Percentiles rank a stretch among this genome's conserved stretches.
Evolutionary conservation across 1,140 invertebrate genomes (phyloP).

Genomic region (Solenopsis invicta): DNA sequence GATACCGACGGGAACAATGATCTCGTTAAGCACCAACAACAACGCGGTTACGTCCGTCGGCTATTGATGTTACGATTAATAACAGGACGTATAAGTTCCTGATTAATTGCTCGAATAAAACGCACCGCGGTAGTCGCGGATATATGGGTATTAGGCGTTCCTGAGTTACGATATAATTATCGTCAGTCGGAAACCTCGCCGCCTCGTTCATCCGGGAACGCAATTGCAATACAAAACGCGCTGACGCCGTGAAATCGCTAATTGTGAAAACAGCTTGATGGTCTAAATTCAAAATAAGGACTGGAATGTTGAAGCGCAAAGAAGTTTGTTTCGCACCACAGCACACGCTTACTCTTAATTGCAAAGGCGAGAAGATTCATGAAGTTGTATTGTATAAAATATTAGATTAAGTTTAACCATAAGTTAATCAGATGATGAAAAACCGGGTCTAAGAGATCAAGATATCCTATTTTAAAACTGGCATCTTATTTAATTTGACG

Average conservation of each 20-base stretch:
- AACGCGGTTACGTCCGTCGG: constrained; percentile 50
- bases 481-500: too few relatives aligned
- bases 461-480: too few relatives aligned
- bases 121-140: constrained; percentile 37
- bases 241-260: constrained; percentile 21
- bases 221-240: constrained; percentile 28
- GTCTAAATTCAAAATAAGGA: constrained; percentile 19
- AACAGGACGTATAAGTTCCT: constrained; percentile 65
- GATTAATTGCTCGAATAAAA: constrained; percentile 72
- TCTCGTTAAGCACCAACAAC: constrained; percentile 66
- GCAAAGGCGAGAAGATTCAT: background rate
- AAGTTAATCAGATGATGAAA: too few relatives aligned
- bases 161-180: constrained; percentile 75
- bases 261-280: constrained; percentile 25
- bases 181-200: constrained; percentile 37
- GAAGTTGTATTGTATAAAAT: too few relatives aligned
- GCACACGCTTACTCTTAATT: background rate
- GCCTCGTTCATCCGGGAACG: background rate
- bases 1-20: constrained; percentile 67
- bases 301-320: background rate
- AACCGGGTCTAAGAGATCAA: too few relatives aligned
- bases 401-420: too few relatives aligned
- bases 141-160: constrained; percentile 64
- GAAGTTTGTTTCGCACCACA: constrained; percentile 1
- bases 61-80: constrained; percentile 69